Evolutionary conservation across 1,140 invertebrate genomes (phyloP).

Genomic region (Daktulosphaira vitifoliae): DNA sequence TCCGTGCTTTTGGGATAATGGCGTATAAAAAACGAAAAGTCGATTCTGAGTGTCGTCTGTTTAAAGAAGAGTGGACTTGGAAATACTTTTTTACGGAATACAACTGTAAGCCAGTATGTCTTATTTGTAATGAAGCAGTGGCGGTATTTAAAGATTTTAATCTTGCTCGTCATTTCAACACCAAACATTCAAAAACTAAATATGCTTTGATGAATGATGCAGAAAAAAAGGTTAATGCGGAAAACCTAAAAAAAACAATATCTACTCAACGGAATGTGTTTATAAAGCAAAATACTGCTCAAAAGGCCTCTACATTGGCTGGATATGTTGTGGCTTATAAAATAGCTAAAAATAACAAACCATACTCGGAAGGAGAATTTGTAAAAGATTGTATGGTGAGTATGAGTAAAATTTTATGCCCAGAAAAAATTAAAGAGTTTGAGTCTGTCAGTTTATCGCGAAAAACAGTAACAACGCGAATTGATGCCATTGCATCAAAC

Average conservation of each 20-base stretch:
- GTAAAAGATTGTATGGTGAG: conserved; percentile 35
- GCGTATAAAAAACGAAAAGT: conserved; percentile 36
- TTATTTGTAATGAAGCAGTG: conserved; percentile 37
- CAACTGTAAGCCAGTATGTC: conserved; percentile 36
- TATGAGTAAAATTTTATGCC: conserved; percentile 37
- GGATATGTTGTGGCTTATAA: conserved; percentile 39
- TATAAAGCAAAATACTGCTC: conserved; percentile 37
- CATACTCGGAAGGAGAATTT: conserved; percentile 38
- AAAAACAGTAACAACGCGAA: conserved; percentile 39
- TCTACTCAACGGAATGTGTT: conserved; percentile 40
- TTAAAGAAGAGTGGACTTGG: conserved; percentile 32
- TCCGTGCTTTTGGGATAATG: no score
- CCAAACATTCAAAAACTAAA: conserved; percentile 22
- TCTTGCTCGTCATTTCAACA: conserved; percentile 27
- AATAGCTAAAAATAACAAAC: conserved; percentile 40
- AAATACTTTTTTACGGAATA: conserved; percentile 31
- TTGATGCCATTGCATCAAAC: conserved; percentile 39
- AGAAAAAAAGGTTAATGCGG: conserved; percentile 11
- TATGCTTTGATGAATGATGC: conserved; percentile 11
- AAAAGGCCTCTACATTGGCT: conserved; percentile 39
- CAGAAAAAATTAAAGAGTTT: conserved; percentile 36
- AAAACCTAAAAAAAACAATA: conserved; percentile 38
- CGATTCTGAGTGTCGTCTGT: conserved; percentile 34
- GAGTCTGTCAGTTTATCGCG: conserved; percentile 37
- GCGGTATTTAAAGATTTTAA: conserved; percentile 35